Evolutionary conservation across 2,888 invertebrate species (phyloP), one percentile per base, ranked within the genome.

Genomic region (Eulithis testata): DNA sequence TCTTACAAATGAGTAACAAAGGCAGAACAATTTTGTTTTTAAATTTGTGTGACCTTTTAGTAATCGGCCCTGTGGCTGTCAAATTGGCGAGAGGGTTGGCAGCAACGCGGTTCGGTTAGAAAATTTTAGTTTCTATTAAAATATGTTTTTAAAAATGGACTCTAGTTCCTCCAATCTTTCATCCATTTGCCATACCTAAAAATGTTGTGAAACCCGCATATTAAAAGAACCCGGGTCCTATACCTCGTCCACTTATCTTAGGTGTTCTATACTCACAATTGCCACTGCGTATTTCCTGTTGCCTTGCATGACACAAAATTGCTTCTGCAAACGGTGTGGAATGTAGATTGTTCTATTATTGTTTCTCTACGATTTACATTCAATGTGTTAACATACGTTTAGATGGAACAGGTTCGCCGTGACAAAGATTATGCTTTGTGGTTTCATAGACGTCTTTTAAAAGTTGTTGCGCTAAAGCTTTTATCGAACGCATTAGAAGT

Each of bases 341-440:
- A 90, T 90, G 86, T 79, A 87, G 84, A 90, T 88, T 87, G 87
- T 88, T 85, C 86, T 81, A 86, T 89, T 86, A 87, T 85, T 87
- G 89, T 85, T 84, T 80, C 76, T 77, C 77, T 71, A 74, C 73
- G 75, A 75, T 76, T 78, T 76, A 73, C 75, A 72, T 68, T 72
- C 74, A 71, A 73, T 74, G 71, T 65, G 70, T 63, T 69, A 69
- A 64, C 68, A 59, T 56, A 47, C n/a, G 49, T 40, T 47, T 40
- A 58, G 69, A 55, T 47, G 49, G 49, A 62, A 70, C 70, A 55
- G 65, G 65, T 60, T 60, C 40, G 50, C 66, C 63, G 40, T 65
- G 57, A 14, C 11, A 7, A 66, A 53, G 66, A 62, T 63, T 64
- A 60, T 68, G 61, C 54, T 73, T 74, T 70, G 74, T 68, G 14